phyloP scores from a whole-genome alignment of 2,113 vertebrate species.

The Ophthalmolycus amberensis region DNA sequence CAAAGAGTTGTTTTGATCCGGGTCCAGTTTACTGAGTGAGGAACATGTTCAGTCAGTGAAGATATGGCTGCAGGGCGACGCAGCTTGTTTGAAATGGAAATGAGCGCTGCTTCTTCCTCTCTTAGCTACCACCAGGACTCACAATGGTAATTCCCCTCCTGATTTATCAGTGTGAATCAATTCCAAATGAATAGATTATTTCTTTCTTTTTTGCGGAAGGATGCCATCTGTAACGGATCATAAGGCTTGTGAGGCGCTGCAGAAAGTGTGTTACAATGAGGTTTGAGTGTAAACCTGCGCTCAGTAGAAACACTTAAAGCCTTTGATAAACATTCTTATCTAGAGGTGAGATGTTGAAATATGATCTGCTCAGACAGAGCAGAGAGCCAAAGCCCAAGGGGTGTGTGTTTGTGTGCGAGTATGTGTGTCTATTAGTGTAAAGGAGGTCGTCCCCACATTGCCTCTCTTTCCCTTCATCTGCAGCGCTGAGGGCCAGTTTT shows the following conservation, averaged over 20 bases:
- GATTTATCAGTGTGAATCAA: conserved; percentile 65
- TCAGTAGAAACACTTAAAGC: conserved; percentile 61
- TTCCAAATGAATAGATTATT: conserved; percentile 62
- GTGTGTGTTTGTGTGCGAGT: conserved; percentile 29
- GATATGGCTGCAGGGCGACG: conserved; percentile 55
- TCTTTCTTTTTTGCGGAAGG: conserved; percentile 19
- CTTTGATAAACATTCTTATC: conserved; percentile 75
- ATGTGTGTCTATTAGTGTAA: conserved; percentile 55
- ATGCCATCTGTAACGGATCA: conserved; percentile 60
- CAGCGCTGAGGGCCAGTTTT: conserved; percentile 68
- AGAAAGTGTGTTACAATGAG: conserved; percentile 41
- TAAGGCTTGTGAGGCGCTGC: conserved; percentile 34
- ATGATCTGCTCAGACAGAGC: conserved; percentile 65
- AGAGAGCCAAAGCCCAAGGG: conserved; percentile 58
- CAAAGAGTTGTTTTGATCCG: conserved; percentile 73
- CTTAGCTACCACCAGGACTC: conserved; percentile 40
- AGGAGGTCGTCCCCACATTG: conserved; percentile 70
- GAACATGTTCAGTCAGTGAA: conserved; percentile 64
- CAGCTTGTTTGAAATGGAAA: conserved; percentile 77
- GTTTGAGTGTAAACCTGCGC: conserved; percentile 21
- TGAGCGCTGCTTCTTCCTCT: conserved; percentile 49
- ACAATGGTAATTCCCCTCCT: conserved; percentile 70
- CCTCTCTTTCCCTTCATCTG: conserved; percentile 65
- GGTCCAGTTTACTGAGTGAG: conserved; percentile 62
- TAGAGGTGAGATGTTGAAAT: conserved; percentile 70